Conservation (phyloP, 2,888 invertebrate species). For the Caenorhabditis sp. region DNA sequence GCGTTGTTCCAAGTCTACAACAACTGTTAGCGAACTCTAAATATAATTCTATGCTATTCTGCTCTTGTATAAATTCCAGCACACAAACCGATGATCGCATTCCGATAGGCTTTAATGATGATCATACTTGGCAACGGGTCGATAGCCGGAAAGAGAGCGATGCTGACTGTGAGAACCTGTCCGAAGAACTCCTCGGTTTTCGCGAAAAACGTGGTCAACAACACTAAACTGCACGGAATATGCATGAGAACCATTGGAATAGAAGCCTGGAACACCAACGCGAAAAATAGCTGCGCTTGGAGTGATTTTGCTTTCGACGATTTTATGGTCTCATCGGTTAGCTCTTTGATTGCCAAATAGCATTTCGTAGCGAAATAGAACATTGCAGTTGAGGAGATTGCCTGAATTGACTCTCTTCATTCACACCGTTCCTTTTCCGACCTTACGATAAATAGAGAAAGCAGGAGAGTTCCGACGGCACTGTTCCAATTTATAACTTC, state of each 20-base stretch:
- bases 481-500: neutral
- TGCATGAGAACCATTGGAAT: slow-evolving; percentile 26
- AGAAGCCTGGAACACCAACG: slow-evolving; percentile 2
- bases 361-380: slow-evolving; percentile 3
- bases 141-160: slow-evolving; percentile 26
- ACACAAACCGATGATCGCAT: too few relatives aligned
- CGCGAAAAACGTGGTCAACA: too few relatives aligned
- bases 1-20: too few relatives aligned
- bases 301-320: neutral
- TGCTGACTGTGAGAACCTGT: slow-evolving; percentile 11
- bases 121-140: slow-evolving; percentile 32
- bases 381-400: slow-evolving; percentile 4
- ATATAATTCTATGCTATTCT: too few relatives aligned
- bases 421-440: too few relatives aligned
- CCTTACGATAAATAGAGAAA: too few relatives aligned
- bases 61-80: neutral
- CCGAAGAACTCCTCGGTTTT: too few relatives aligned
- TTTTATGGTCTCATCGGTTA: neutral
- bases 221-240: slow-evolving; percentile 5
- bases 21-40: too few relatives aligned
- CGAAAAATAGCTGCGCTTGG: slow-evolving; percentile 25
- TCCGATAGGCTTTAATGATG: slow-evolving; percentile 21
- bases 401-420: neutral
- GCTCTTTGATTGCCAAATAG: slow-evolving; percentile 3
- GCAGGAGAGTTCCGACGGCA: neutral